A percentile compares a stretch with the other conserved stretches of the same genome.
Conservation (phyloP, 37 sponge, comb jelly and placozoan genomes). For the Agelas oroides region DNA sequence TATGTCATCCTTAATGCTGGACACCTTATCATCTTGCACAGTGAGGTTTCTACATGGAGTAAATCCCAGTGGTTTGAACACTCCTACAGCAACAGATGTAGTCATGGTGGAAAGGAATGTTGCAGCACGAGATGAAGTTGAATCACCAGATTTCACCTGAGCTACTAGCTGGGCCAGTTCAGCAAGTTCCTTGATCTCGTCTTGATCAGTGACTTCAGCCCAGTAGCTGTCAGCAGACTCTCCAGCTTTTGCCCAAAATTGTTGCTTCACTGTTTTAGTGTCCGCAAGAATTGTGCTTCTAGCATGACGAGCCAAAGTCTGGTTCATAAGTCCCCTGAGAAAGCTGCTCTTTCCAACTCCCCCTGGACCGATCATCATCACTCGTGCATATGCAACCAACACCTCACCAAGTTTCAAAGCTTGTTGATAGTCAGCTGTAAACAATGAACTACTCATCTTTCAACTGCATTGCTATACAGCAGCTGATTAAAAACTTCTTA, state of each 20-base stretch:
- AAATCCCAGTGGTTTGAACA: neutral
- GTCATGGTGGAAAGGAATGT: too few relatives aligned
- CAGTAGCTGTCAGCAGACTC: neutral
- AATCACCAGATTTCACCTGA: too few relatives aligned
- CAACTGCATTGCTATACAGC: too few relatives aligned
- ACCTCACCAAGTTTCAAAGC: slow-evolving; percentile 29
- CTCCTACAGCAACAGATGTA: too few relatives aligned
- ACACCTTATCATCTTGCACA: too few relatives aligned
- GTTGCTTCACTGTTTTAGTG: neutral
- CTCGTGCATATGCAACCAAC: slow-evolving; percentile 37
- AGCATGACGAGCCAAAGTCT: neutral
- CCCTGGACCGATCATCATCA: slow-evolving; percentile 53
- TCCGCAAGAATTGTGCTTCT: slow-evolving; percentile 41
- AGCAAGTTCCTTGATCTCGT: slow-evolving; percentile 31
- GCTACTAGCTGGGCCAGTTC: slow-evolving; percentile 4
- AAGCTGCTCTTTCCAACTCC: slow-evolving; percentile 53
- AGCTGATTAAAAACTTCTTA: too few relatives aligned
- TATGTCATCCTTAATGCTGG: too few relatives aligned
- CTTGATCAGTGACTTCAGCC: slow-evolving; percentile 24
- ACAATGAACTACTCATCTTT: too few relatives aligned
- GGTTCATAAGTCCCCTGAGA: slow-evolving; percentile 27
- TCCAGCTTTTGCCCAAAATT: neutral
- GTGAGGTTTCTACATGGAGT: neutral
- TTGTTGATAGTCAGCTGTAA: slow-evolving; percentile 16
- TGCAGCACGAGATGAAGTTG: too few relatives aligned